Evolutionary conservation across 2,113 vertebrate genomes (phyloP), one percentile per base, ranked within the genome.

Genomic region (Varanus komodoensis): DNA sequence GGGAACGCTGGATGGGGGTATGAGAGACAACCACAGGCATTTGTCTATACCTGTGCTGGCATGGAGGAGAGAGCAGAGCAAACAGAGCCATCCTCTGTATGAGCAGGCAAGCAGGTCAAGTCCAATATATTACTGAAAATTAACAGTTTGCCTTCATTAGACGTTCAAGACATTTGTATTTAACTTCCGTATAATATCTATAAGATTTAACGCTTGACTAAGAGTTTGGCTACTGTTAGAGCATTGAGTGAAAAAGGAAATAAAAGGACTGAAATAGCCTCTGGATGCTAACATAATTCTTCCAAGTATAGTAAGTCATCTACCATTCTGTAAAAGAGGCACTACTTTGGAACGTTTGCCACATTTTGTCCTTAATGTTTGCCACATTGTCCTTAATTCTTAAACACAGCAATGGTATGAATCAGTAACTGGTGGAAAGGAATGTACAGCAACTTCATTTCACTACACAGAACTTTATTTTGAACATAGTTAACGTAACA

Each of bases 381-480:
- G 14, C 74, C 11, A 12, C 6, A 54, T 15, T 50, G 17, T 25
- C 23, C 15, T 67, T 67, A 6, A 27, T 67, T 21, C 21, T 73
- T 82, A 73, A 71, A 15, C 0, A 1, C n/a, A 89, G 38, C 23
- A 2, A 1, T 1, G 67, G 0, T 0, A 6, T 0, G 0, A 0
- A 0, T 2, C 6, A 2, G 86, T 54, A 27, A 74, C 34, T 2
- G 61, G 8, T 89, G 19, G 54, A 74, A 97, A 97, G 64, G 48
- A 96, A 94, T 17, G 4, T 75, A 90, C 74, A 87, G 88, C 93
- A 5, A 32, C 61, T 88, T 29, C 74, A 94, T 96, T 97, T 96
- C 95, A 96, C 97, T 97, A 97, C 96, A 97, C 96, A 96, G 95
- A 98, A 97, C 96, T 99, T 99, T 99, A 99, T 98, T 99, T 97